Base-by-base conservation (phyloP, 2,113 vertebrate genomes). In the Rhipidura dahli region DNA sequence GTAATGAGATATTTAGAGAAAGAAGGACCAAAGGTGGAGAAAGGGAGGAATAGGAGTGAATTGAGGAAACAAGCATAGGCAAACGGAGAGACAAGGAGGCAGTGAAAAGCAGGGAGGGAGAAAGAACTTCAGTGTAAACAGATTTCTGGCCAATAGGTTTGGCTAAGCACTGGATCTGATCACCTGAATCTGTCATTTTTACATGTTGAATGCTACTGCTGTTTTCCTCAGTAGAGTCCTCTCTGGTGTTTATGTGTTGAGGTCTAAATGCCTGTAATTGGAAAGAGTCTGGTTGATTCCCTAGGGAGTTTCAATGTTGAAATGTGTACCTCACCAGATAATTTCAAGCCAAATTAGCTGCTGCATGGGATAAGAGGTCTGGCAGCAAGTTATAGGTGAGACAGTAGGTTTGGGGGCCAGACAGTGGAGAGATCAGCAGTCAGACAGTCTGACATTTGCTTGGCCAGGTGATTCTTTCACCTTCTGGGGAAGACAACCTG, bases 41-140 rank as follows among this genome's bases (percentile, higher is more conserved):
- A 89, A 53, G 9, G 13, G 21, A 66, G 6, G 16, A 68, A 51
- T 21, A 19, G 1, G 10, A 11, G 4, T 37, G n/a, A 75, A 42
- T 0, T 59, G 15, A 2, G 13, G 9, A 1, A 82, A 57, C 2
- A 35, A 26, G 7, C 26, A 57, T 10, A 9, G 15, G 28, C 21
- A 64, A 88, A 60, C 10, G 2, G 26, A 35, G 33, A 70, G 22
- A 65, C 7, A 42, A 66, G 45, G 10, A 60, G 20, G 15, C 20
- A 42, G 5, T 4, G 18, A 5, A 5, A 26, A 40, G 11, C 24
- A 39, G n/a, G 4, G 33, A 27, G 6, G 5, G 14, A 45, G n/a
- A 53, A 77, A 76, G 28, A 9, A 54, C 11, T 68, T 84, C 35
- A 16, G 3, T 45, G 31, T 44, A 22, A 87, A 68, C 9, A 75